Conservation (phyloP, 2,113 vertebrate species). For the Hylia prasina region DNA sequence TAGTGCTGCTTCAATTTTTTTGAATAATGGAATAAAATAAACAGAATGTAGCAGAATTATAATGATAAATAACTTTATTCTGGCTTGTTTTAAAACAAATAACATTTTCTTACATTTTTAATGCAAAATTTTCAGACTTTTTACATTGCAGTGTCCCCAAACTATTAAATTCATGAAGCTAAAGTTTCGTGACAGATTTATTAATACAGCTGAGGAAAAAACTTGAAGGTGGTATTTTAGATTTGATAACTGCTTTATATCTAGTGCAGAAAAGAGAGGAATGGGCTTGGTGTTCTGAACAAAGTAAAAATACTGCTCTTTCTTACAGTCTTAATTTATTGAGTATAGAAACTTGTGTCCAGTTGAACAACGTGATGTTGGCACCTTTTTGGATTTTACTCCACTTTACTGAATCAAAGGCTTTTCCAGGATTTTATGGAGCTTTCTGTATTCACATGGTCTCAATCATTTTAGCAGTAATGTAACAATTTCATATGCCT, state of each 20-base stretch:
- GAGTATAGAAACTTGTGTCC: neutral
- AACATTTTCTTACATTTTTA: neutral
- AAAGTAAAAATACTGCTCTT: neutral
- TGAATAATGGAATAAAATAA: neutral
- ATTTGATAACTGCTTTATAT: neutral
- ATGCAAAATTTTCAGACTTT: neutral
- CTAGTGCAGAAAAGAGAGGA: neutral
- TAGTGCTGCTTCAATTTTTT: neutral
- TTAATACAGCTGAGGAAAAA: neutral
- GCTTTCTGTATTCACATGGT: neutral
- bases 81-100: neutral
- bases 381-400: neutral
- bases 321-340: neutral
- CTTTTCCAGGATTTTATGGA: neutral
- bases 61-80: neutral
- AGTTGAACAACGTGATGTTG: neutral
- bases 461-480: neutral
- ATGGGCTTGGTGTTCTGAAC: neutral
- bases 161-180: neutral
- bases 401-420: neutral
- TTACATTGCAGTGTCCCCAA: neutral
- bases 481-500: neutral
- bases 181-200: neutral
- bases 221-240: neutral
- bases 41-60: neutral